Percentiles rank a stretch among this genome's conserved stretches.
Evolutionary conservation across 2,797 vertebrate genomes (phyloP).

Genomic region (Falco cherrug): DNA sequence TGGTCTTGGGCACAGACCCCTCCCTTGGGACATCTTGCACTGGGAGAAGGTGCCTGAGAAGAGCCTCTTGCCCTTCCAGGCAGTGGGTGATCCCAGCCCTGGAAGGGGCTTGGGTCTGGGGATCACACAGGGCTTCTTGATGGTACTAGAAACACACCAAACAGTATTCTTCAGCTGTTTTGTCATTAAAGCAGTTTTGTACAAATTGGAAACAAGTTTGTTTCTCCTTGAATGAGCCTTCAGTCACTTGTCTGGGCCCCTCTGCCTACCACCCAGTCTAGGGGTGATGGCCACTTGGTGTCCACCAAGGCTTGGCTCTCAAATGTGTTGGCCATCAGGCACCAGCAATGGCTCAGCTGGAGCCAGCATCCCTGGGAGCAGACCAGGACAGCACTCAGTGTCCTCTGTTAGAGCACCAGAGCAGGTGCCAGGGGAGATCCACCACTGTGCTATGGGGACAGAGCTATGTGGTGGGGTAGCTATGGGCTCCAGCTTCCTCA

Average conservation of each 20-base stretch:
- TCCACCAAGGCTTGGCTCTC: neutral
- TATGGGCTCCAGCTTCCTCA: neutral
- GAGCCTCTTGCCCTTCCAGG: neutral
- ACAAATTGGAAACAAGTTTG: neutral
- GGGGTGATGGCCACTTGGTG: neutral
- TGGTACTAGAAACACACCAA: neutral
- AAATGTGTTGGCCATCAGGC: accelerated
- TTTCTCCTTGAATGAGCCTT: neutral
- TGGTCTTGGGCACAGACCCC: neutral
- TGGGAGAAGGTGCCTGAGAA: neutral
- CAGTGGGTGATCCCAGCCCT: neutral
- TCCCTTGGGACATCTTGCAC: neutral
- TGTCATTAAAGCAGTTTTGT: slow-evolving; percentile 66
- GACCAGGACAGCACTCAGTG: accelerated
- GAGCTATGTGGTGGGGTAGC: neutral
- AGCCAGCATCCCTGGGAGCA: accelerated
- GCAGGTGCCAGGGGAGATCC: neutral
- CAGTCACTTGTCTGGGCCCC: accelerated
- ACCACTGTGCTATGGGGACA: accelerated
- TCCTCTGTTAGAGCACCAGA: neutral
- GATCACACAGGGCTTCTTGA: neutral
- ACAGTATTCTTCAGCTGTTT: neutral
- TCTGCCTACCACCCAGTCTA: neutral
- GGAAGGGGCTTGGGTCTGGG: neutral
- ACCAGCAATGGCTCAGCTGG: neutral